phyloP scores from a whole-genome alignment of 1,140 invertebrate species.

The Lepeophtheirus salmonis region DNA sequence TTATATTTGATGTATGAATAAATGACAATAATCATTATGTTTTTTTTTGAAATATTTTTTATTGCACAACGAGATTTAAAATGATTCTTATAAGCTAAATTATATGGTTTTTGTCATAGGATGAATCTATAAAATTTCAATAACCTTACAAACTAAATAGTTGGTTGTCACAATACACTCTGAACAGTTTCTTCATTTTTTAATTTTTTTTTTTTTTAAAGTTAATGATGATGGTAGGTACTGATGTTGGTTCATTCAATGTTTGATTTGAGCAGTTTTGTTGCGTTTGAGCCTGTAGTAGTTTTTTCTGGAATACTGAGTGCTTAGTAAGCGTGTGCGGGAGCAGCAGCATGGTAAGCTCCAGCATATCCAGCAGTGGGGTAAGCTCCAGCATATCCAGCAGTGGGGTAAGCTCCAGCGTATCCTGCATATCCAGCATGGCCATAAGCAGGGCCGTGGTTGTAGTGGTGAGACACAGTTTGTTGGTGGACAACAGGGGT shows the following conservation, averaged over 20 bases:
- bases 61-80: background rate
- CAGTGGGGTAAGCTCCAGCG: background rate
- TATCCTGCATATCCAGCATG: background rate
- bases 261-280: background rate
- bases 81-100: background rate
- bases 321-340: background rate
- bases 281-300: too few relatives aligned
- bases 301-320: too few relatives aligned
- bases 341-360: background rate
- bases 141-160: background rate
- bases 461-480: background rate
- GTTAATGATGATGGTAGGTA: background rate
- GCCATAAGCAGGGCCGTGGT: background rate
- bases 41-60: constrained; percentile 1
- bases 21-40: too few relatives aligned
- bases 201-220: background rate
- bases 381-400: background rate
- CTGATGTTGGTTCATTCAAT: background rate
- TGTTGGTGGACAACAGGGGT: constrained; percentile 14
- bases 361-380: background rate
- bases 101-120: background rate
- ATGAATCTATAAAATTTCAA: too few relatives aligned
- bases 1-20: too few relatives aligned
- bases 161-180: constrained; percentile 7
- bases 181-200: constrained; percentile 10